Base-by-base conservation (phyloP, 2,888 invertebrate genomes). In the Drosophila prostipennis region DNA sequence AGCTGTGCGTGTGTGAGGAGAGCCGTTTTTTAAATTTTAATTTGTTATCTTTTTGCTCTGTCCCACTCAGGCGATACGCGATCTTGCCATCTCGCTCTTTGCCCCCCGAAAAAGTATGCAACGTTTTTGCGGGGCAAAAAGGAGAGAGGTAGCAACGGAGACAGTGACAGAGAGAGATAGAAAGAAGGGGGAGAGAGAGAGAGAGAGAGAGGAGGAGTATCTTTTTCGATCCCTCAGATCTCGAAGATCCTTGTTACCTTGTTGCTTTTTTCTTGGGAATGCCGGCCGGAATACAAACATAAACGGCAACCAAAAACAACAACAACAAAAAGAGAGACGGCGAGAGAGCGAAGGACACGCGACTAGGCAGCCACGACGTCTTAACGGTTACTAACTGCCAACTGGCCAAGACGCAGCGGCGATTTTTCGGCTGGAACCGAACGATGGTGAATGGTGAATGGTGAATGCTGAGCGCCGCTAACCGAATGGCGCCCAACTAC, bases 371-470 rank as follows among this genome's bases (percentile, higher is more conserved):
- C 89, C 81, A 85, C 90, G 89, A 90, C 89, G 91, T 89, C 89
- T 82, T 87, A 90, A 86, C 89, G 86, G 89, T 89, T 86, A 90
- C 90, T 90, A 87, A 90, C 84, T 82, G 86, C 74, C 76, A n/a
- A n/a, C n/a, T n/a, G n/a, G n/a, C n/a, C 77, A 81, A 89, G 89
- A 85, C 76, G 82, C 80, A 87, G 26, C 26, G 85, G 85, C 83
- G 77, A 86, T 83, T 84, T n/a, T n/a, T 80, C 46, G 46, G 64
- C 77, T 72, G 58, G 48, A 48, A 39, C 56, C 46, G 39, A 46
- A 42, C 29, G 29, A 29, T 26, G 19, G 19, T 19, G 19, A 19
- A 2, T 19, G 19, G 1, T 19, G 19, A n/a, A n/a, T n/a, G n/a
- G n/a, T n/a, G n/a, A n/a, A n/a, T n/a, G 19, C 19, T 19, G 19